These are phyloP conservation scores for Cygnus atratus DNA, from an alignment of 2,113 vertebrate genomes.

Conservation along the genomic window DNA sequence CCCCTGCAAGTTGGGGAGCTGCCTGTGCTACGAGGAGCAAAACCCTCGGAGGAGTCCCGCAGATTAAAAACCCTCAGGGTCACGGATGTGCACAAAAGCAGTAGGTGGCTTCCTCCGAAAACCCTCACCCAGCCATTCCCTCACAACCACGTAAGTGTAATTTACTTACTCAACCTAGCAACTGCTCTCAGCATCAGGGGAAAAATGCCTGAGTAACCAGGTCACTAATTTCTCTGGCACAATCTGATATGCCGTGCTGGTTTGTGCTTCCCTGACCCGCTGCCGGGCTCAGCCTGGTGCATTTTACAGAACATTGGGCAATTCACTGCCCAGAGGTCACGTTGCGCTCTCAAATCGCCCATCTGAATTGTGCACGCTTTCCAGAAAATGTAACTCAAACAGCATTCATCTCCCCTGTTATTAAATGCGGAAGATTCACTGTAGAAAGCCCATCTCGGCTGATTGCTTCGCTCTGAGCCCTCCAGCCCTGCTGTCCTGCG, in stretches of 20 bases:
- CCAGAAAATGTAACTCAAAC: background rate
- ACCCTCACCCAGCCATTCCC: background rate
- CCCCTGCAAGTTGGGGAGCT: background rate
- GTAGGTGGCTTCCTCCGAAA: background rate
- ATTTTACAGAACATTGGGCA: constrained; percentile 61
- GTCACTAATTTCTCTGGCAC: constrained; percentile 11
- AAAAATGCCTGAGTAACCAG: constrained; percentile 11
- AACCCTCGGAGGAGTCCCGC: background rate
- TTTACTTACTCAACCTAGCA: background rate
- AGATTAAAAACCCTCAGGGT: background rate
- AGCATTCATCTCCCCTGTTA: background rate
- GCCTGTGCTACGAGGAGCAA: background rate
- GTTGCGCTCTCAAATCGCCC: background rate
- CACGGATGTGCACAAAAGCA: background rate
- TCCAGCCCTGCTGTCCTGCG: too few species aligned
- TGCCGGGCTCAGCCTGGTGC: constrained; percentile 37
- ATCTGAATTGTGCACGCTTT: constrained; percentile 10
- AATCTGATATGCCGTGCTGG: background rate
- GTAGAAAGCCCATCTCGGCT: background rate
- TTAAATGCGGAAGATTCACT: background rate
- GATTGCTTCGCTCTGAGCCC: background rate
- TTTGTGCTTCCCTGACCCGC: background rate
- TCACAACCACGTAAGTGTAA: accelerated
- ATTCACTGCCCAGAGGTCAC: background rate
- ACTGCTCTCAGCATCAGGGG: background rate